Evolutionary conservation across 2,113 vertebrate genomes (phyloP), one percentile per base, ranked within the genome.

Genomic region (Cinclus mexicanus): DNA sequence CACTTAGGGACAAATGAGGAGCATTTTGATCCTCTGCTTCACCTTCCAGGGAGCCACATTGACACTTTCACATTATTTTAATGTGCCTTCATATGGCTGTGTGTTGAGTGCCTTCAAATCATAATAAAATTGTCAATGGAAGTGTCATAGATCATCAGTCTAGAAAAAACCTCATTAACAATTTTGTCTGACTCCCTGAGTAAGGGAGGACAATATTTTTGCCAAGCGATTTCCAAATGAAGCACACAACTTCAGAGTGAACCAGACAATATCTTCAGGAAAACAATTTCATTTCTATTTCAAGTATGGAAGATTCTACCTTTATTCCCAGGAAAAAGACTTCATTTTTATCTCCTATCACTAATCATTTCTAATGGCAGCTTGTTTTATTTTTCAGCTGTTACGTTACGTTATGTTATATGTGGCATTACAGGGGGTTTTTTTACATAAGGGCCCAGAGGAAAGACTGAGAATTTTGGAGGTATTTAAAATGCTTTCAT

Each of bases 21-120:
- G 6, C 12, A 18, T 57, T 89, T 49, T 74, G 12, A 49, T 83
- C 37, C 33, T 39, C 64, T 70, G 19, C 6, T 87, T 81, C 67
- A 53, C 20, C 20, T 90, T 78, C 81, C 57, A 70, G 29, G 55
- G 17, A 93, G 25, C 7, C 0, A 0, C 2, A 0, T 0, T 71
- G 23, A 42, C 15, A 23, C 46, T 77, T 93, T 81, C 41, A 67
- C 25, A 33, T 59, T 82, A 87, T 82, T 83, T 83, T 69, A 47
- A 49, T 35, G 41, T 56, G 13, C 26, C 8, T 64, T 56, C 29
- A 16, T 64, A n/a, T 14, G 10, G 42, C 42, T 49, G 12, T 39
- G 20, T 39, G 11, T n/a, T 3, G 4, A 72, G 23, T 33, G 33
- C 13, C 42, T 81, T 78, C 69, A 82, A 87, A 87, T 75, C 24